Evolutionary conservation across 2,113 vertebrate species (phyloP).

Genomic region (Hippocampus barbouri): DNA sequence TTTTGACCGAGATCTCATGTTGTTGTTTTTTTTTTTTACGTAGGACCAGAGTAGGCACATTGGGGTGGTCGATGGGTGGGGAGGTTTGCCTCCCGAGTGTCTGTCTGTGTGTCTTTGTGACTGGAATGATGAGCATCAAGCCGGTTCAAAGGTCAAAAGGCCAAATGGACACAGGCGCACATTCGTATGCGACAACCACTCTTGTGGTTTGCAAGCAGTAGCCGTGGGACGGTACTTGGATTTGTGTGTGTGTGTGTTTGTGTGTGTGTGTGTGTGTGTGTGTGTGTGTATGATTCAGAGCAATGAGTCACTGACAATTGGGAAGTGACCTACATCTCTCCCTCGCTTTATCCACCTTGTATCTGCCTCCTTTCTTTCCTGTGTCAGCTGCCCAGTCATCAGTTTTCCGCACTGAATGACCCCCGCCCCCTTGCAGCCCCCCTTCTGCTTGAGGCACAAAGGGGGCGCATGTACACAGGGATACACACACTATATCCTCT

Average conservation of each 20-base stretch:
- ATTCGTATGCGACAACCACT: slow-evolving; percentile 32
- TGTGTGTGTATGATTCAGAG: slow-evolving; percentile 46
- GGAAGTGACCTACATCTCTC: slow-evolving; percentile 66
- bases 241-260: slow-evolving; percentile 25
- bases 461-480: slow-evolving; percentile 13
- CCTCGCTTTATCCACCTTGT: slow-evolving; percentile 53
- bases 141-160: slow-evolving; percentile 57
- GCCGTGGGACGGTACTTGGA: slow-evolving; percentile 13
- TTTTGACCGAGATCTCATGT: background rate
- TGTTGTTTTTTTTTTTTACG: background rate
- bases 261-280: slow-evolving; percentile 23
- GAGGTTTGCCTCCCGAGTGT: background rate
- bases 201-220: slow-evolving; percentile 25
- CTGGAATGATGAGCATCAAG: slow-evolving; percentile 39
- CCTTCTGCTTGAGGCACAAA: slow-evolving; percentile 19
- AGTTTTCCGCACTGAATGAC: slow-evolving; percentile 57
- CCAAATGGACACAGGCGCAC: slow-evolving; percentile 17
- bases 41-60: background rate
- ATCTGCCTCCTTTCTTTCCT: slow-evolving; percentile 60
- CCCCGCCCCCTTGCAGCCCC: slow-evolving; percentile 10
- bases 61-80: background rate
- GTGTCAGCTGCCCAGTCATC: slow-evolving; percentile 69
- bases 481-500: slow-evolving; percentile 21
- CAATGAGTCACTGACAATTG: slow-evolving; percentile 66
- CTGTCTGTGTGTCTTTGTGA: slow-evolving; percentile 16